Evolutionary conservation across 2,113 vertebrate genomes (phyloP), one percentile per base, ranked within the genome.

Genomic region (Salminus brasiliensis): DNA sequence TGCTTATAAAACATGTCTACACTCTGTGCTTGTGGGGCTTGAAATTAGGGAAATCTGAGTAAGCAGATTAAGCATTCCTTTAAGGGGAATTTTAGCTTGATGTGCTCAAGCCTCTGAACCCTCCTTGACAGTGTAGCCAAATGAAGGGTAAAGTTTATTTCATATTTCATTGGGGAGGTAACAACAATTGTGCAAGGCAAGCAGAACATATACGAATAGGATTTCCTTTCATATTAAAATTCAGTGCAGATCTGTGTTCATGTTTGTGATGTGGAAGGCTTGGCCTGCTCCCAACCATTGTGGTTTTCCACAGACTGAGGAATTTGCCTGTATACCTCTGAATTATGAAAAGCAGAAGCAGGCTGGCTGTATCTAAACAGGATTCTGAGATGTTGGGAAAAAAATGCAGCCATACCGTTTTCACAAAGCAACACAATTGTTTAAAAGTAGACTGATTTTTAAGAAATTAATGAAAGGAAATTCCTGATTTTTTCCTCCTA

Each of bases 51-150:
- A 80, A 82, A 79, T 68, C 52, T 29, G 63, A 76, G 67, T 81
- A 85, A 85, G 67, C 52, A 69, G 72, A 83, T 87, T 87, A 83
- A 80, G 75, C 75, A 81, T 87, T 82, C 77, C 60, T 71, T 41
- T 53, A 43, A 27, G 25, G 45, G 13, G 30, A 72, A 55, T 66
- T 45, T 70, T 67, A 55, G 63, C 49, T 57, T 10, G 3, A 25
- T 32, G 45, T 43, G 63, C 36, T 72, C 63, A 67, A 60, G 65
- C 72, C 59, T 65, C 55, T 57, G 49, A 68, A 71, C 43, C 32
- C 45, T 36, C 29, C 32, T 34, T 41, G 11, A 53, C 41, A n/a
- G 34, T 30, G n/a, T n/a, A 49, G 65, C 62, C 30, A 76, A 18
- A 53, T 76, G 62, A 11, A 21, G 1, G 11, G 16, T 13, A 34